Percentiles rank a stretch among this genome's conserved stretches.
Conservation (phyloP, 2,888 invertebrate genomes). For the Pollenia angustigena region DNA sequence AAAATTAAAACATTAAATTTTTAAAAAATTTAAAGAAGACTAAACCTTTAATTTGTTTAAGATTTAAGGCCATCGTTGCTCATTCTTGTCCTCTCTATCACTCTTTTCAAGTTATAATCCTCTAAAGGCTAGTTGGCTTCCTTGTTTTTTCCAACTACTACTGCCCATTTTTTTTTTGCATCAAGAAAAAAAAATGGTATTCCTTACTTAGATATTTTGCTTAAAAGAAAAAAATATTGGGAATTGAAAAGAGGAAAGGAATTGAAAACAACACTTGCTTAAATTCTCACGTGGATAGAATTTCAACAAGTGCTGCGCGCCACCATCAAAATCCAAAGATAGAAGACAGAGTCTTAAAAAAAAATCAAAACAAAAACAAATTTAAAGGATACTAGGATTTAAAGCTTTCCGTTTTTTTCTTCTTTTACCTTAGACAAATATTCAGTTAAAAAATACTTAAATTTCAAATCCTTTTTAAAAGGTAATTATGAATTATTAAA, state of each 20-base stretch:
- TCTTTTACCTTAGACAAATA: constrained; percentile 74
- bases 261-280: constrained; percentile 78
- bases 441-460: constrained; percentile 73
- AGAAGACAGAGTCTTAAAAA: constrained; percentile 51
- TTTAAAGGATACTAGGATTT: constrained; percentile 59
- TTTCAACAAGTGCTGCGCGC: constrained; percentile 78
- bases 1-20: too few species aligned
- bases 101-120: constrained; percentile 63
- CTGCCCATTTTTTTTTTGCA: constrained; percentile 14
- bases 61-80: neutral
- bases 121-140: constrained; percentile 64
- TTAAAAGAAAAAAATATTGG: constrained; percentile 12
- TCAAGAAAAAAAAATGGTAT: constrained; percentile 26
- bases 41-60: too few species aligned
- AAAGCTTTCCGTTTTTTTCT: constrained; percentile 53
- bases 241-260: constrained; percentile 17
- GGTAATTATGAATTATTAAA: constrained; percentile 77
- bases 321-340: constrained; percentile 36
- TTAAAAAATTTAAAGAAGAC: too few species aligned
- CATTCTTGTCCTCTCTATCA: constrained; percentile 31
- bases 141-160: constrained; percentile 8
- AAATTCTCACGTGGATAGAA: constrained; percentile 83
- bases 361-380: constrained; percentile 38
- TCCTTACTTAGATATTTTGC: constrained; percentile 25
- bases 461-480: constrained; percentile 49